Percentiles rank a stretch among this genome's conserved stretches.
Conservation (phyloP, 2,797 vertebrate species). For the Allobates femoralis region DNA sequence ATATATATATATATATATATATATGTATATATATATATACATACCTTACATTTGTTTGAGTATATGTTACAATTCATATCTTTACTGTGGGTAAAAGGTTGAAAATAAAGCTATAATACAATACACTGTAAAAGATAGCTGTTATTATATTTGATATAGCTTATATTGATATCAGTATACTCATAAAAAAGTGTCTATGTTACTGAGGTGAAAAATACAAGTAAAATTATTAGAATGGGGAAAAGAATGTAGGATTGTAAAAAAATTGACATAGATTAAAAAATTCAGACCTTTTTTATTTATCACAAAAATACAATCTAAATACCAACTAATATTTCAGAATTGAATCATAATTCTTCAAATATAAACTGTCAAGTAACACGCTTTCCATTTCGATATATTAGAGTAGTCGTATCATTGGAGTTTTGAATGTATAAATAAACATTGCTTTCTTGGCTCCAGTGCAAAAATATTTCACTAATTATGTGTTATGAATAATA, state of each 20-base stretch:
- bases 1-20: too few species aligned
- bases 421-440: not conserved
- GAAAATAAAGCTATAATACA: too few species aligned
- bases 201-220: too few species aligned
- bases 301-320: constrained; percentile 29
- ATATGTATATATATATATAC: too few species aligned
- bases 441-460: not conserved
- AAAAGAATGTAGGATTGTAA: not conserved
- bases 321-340: not conserved
- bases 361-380: not conserved
- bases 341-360: not conserved
- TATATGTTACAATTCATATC: too few species aligned
- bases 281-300: constrained; percentile 7
- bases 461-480: not conserved
- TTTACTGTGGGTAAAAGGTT: too few species aligned
- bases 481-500: not conserved
- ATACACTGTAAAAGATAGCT: too few species aligned
- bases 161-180: too few species aligned
- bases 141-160: too few species aligned
- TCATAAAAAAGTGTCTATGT: too few species aligned
- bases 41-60: too few species aligned
- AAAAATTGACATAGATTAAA: not conserved
- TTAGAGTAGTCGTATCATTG: not conserved
- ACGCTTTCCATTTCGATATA: not conserved
- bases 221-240: too few species aligned